Evolutionary conservation across 2,797 vertebrate species (phyloP), one percentile per base, ranked within the genome.

Genomic region (Mareca penelope): DNA sequence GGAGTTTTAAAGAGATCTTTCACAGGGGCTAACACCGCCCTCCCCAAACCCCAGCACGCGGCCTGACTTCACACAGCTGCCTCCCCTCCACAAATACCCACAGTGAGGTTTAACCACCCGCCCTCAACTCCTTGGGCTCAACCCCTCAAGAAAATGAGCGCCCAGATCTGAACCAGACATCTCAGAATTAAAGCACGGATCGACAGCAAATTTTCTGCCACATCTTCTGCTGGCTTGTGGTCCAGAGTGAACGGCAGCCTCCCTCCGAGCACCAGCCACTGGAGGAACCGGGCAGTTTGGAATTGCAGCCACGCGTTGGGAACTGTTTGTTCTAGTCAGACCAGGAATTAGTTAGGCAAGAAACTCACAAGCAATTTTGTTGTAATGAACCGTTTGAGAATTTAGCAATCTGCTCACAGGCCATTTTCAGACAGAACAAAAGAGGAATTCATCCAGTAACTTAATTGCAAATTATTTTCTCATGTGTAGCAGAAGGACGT

Each of bases 341-440:
- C 5, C 42, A 91, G 63, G 63, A 88, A 86, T 81, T 79, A 80
- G 42, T 90, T 87, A 55, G 40, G 19, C 59, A 88, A 93, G 48
- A 95, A 88, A 70, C 19, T 77, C 61, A 33, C 31, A 84, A 89
- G 65, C 79, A 42, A 53, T 85, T 89, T 89, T 71, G 35, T 35
- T 69, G 35, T 31, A 75, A 68, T 31, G 33, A 71, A 52, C 72
- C 48, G 9, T 90, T 75, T 65, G 33, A 83, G 55, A 88, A 89
- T 89, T 85, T 53, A 89, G 55, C 42, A 93, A 84, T 91, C 82
- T 94, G 70, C 23, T 95, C 42, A 69, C 61, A 70, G 46, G 59
- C 57, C 44, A 75, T 83, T 93, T 90, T 59, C 90, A 91, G 82
- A 56, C 14, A 80, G 67, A 96, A 94, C 83, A 96, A 96, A 96